Evolutionary conservation across 2,888 invertebrate species (phyloP), one percentile per base, ranked within the genome.

Genomic region (Leucoma salicis): DNA sequence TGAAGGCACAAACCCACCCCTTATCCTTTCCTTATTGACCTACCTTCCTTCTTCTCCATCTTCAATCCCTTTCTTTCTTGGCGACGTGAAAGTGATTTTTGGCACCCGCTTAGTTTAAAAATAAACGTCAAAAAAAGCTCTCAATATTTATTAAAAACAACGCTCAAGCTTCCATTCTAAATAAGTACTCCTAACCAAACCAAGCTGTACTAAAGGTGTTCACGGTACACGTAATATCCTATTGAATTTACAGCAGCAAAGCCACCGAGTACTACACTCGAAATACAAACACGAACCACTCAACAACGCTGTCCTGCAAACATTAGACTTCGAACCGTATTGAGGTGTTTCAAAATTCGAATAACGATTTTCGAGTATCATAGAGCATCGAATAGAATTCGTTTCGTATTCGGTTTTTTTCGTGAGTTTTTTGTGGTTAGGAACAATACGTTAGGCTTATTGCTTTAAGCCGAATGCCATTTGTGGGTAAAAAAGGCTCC

Each of bases 311-410:
- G 14, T 43, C 45, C 41, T 38, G 29, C 47, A 43, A 57, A 54
- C 35, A 54, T 56, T 49, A 52, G 40, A 10, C 31, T 35, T 28
- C 35, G 49, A 36, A 42, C 37, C 42, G 6, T 33, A 41, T 25
- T 38, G 40, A 38, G 31, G 40, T 50, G 41, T 47, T 33, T 35
- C 42, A 46, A 57, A 49, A 46, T 49, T 25, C 49, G 42, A 49
- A 49, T 48, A 46, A 18, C 32, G 37, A 25, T 13, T 43, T 24
- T 31, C 31, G 18, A 39, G 38, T 18, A 5, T 14, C 42, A 47
- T 51, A 33, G 43, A 39, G 42, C 31, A 25, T 41, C 41, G 14
- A 12, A 31, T 15, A 18, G 32, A 14, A 18, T 28, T 36, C 14
- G 35, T 56, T 44, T 39, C 24, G 29, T 39, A 31, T 21, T 27